A percentile compares a stretch with the other conserved stretches of the same genome.
Evolutionary conservation across 2,888 invertebrate genomes (phyloP).

Genomic region (Hyposoter didymator): DNA sequence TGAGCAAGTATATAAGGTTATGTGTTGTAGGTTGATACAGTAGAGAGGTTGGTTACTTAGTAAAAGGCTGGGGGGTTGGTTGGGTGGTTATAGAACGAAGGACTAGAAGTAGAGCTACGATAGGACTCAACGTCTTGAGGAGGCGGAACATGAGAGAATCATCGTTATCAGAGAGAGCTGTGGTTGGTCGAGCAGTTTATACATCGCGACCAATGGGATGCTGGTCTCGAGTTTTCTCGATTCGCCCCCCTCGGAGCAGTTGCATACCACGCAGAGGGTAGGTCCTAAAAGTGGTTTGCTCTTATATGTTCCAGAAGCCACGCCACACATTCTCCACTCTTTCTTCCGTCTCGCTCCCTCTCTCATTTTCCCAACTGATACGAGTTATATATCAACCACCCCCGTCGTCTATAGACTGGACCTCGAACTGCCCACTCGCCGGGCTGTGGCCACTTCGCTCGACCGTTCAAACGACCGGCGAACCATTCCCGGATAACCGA

Average conservation of each 20-base stretch:
- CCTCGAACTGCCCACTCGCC: slow-evolving; percentile 66
- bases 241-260: slow-evolving; percentile 71
- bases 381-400: slow-evolving; percentile 59
- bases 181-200: slow-evolving; percentile 79
- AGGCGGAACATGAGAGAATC: slow-evolving; percentile 82
- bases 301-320: slow-evolving; percentile 67
- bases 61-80: slow-evolving; percentile 33
- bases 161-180: slow-evolving; percentile 80
- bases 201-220: slow-evolving; percentile 78
- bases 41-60: slow-evolving; percentile 41
- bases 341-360: slow-evolving; percentile 71
- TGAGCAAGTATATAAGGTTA: slow-evolving; percentile 7
- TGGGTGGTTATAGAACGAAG: slow-evolving; percentile 57
- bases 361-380: slow-evolving; percentile 66
- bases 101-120: slow-evolving; percentile 70
- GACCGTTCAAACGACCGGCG: slow-evolving; percentile 63
- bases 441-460: slow-evolving; percentile 57
- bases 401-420: slow-evolving; percentile 39
- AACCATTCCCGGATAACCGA: slow-evolving; percentile 67
- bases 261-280: slow-evolving; percentile 62
- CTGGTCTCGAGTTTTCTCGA: slow-evolving; percentile 83
- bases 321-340: slow-evolving; percentile 72
- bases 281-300: slow-evolving; percentile 65
- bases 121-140: slow-evolving; percentile 80
- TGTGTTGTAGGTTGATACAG: slow-evolving; percentile 30